Percentiles rank a stretch among this genome's conserved stretches.
These are phyloP conservation scores for Mobula birostris DNA, from an alignment of 2,113 vertebrate species.

Conservation along the genomic window DNA sequence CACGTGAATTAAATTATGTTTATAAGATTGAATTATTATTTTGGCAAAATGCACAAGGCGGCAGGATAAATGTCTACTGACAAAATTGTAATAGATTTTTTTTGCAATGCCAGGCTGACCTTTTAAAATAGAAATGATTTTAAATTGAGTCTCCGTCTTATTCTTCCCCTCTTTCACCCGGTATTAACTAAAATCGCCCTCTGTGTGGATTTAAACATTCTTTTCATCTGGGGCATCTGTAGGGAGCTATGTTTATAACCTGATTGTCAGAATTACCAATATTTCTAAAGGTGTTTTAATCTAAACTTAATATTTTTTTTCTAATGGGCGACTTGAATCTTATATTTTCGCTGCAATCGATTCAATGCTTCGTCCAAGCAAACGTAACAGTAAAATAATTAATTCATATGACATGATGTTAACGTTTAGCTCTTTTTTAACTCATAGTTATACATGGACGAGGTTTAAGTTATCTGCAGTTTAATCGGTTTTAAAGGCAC, in stretches of 20 bases:
- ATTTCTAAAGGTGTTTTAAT: neutral
- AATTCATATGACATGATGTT: neutral
- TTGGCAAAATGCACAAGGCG: slow-evolving; percentile 35
- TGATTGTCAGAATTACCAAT: neutral
- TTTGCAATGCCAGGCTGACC: neutral
- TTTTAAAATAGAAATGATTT: slow-evolving; percentile 20
- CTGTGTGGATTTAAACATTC: neutral
- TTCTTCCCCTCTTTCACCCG: neutral
- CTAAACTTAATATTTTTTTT: neutral
- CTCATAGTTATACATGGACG: neutral
- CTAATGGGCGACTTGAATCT: neutral
- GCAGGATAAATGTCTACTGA: slow-evolving; percentile 35
- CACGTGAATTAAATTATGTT: slow-evolving; percentile 37
- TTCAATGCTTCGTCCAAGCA: neutral
- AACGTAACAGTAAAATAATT: neutral
- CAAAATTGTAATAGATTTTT: slow-evolving; percentile 37
- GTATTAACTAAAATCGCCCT: neutral
- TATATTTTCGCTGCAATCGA: neutral
- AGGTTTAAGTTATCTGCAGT: neutral
- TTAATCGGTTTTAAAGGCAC: neutral
- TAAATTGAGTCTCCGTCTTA: neutral
- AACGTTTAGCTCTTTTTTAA: neutral
- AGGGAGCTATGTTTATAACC: neutral
- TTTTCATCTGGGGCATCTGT: neutral
- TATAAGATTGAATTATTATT: slow-evolving; percentile 36